These are phyloP conservation scores for Damaliscus lunatus DNA, from an alignment of 2,113 vertebrate species.

Conservation along the genomic window DNA sequence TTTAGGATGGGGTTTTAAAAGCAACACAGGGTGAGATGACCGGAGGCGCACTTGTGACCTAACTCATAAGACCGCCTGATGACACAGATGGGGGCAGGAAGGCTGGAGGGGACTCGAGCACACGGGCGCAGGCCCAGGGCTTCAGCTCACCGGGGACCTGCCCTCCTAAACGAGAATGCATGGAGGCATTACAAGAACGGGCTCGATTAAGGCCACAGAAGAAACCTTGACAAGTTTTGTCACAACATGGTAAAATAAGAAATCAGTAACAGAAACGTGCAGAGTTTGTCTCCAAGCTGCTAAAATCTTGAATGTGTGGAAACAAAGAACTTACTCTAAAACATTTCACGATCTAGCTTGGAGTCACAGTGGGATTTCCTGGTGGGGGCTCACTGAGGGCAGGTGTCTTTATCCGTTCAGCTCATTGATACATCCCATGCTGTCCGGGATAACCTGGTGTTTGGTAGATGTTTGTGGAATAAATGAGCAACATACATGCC, in stretches of 20 bases:
- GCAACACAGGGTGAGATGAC: accelerated
- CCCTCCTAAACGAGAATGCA: accelerated
- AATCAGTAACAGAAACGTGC: too few relatives aligned
- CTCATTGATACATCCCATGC: accelerated
- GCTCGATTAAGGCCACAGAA: neutral
- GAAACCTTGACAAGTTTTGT: neutral
- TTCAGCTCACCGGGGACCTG: accelerated
- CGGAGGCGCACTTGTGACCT: accelerated
- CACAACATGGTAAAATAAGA: accelerated
- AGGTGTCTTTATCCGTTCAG: accelerated
- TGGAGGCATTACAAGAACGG: accelerated
- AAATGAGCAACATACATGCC: accelerated
- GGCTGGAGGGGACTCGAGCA: neutral
- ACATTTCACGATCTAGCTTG: too few relatives aligned
- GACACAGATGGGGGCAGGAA: accelerated
- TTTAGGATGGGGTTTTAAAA: neutral
- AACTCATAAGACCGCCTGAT: accelerated
- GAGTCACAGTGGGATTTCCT: accelerated
- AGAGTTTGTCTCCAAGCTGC: accelerated
- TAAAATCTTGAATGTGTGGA: accelerated
- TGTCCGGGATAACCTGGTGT: neutral
- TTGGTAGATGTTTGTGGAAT: accelerated
- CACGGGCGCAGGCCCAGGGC: accelerated
- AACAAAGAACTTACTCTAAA: neutral
- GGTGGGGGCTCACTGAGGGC: accelerated